phyloP scores from a whole-genome alignment of 2,797 vertebrate species.

The Paramormyrops hopkinsi region DNA sequence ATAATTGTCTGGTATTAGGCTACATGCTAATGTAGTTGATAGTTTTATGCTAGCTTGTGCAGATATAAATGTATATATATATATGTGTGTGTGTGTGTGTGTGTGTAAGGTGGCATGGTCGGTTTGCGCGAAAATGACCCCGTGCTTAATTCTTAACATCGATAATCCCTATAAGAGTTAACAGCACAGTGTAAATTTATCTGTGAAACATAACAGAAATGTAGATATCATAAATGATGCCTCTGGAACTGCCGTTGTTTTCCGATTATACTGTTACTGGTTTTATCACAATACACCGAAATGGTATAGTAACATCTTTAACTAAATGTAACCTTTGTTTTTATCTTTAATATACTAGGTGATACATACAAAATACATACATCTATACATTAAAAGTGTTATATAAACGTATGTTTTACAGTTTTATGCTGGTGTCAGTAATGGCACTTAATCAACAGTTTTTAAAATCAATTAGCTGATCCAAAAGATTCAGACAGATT shows the following conservation, averaged over 20 bases:
- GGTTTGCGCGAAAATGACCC: background rate
- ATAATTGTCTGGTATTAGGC: background rate
- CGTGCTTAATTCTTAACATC: background rate
- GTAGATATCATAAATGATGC: background rate
- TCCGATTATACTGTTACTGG: background rate
- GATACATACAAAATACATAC: background rate
- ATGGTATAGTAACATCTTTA: background rate
- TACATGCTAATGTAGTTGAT: background rate
- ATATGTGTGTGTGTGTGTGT: background rate
- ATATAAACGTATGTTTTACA: background rate
- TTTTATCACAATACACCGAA: background rate
- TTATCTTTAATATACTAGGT: background rate
- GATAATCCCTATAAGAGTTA: background rate
- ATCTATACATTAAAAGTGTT: background rate
- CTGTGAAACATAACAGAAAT: background rate
- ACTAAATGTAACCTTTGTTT: background rate
- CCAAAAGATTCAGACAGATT: slow-evolving; percentile 67
- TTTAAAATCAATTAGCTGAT: slow-evolving; percentile 64
- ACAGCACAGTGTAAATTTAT: background rate
- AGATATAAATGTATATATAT: background rate
- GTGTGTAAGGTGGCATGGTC: background rate
- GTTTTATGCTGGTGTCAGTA: slow-evolving; percentile 7
- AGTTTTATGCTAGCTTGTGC: background rate
- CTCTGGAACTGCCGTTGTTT: background rate
- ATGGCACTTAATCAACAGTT: slow-evolving; percentile 55